Conservation (phyloP, 2,888 invertebrate genomes). For the Scrobipalpa atriplicella region DNA sequence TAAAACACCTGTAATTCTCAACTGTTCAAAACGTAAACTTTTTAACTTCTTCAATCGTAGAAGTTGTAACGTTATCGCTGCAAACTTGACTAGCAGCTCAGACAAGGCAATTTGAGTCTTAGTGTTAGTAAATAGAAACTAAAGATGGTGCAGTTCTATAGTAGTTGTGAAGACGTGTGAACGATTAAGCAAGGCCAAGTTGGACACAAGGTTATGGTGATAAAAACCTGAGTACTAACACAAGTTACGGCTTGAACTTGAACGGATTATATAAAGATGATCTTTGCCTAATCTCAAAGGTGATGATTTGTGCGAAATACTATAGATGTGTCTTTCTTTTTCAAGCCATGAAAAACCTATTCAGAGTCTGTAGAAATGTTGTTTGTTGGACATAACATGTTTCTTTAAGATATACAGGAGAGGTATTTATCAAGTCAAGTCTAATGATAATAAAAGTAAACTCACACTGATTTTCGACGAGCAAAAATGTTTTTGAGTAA, state of each 20-base stretch:
- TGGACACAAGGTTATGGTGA: constrained; percentile 66
- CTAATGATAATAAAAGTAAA: too few species aligned
- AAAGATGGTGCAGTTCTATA: constrained; percentile 28
- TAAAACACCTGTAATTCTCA: not conserved
- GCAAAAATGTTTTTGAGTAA: too few species aligned
- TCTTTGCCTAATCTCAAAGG: constrained; percentile 19
- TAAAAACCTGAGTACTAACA: constrained; percentile 52
- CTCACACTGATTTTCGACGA: too few species aligned
- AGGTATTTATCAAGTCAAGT: too few species aligned
- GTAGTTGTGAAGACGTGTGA: constrained; percentile 48
- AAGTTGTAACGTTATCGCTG: constrained; percentile 34
- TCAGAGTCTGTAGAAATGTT: too few species aligned
- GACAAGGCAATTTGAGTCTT: constrained; percentile 35
- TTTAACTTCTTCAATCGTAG: constrained; percentile 33
- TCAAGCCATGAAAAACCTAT: not conserved
- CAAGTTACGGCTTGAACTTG: constrained; percentile 37
- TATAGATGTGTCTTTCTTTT: not conserved
- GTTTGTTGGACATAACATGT: not conserved
- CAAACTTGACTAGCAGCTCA: not conserved
- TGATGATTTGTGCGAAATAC: not conserved
- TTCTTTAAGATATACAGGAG: not conserved
- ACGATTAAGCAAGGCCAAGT: constrained; percentile 58
- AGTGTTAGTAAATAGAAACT: constrained; percentile 36
- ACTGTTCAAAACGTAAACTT: not conserved
- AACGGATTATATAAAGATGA: constrained; percentile 24